Evolutionary conservation across 2,797 vertebrate species (phyloP).

Genomic region (Lates japonicus): DNA sequence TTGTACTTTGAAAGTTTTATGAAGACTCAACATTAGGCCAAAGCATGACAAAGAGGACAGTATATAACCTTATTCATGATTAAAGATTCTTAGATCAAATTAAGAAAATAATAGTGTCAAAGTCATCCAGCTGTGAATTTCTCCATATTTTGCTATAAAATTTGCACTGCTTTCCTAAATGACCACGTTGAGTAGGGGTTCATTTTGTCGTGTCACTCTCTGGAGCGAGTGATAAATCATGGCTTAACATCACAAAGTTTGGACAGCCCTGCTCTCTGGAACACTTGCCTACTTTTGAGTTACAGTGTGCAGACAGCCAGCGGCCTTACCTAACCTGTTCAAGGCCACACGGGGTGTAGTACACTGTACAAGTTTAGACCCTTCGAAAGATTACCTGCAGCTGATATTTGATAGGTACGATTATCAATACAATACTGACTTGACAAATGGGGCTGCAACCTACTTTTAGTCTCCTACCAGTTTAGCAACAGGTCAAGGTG

Average conservation of each 20-base stretch:
- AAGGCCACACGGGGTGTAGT: slow-evolving; percentile 41
- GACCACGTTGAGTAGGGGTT: background rate
- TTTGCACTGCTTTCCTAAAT: background rate
- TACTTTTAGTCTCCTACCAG: slow-evolving; percentile 24
- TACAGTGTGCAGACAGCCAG: slow-evolving; percentile 31
- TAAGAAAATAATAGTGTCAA: background rate
- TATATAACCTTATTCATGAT: background rate
- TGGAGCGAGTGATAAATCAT: slow-evolving; percentile 1
- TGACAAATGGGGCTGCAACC: slow-evolving; percentile 21
- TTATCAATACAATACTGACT: slow-evolving; percentile 10
- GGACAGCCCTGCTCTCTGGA: slow-evolving; percentile 5
- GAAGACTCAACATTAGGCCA: background rate
- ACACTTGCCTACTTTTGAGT: slow-evolving; percentile 43
- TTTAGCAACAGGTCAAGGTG: slow-evolving; percentile 24
- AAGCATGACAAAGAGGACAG: background rate
- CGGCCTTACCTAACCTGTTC: slow-evolving; percentile 47
- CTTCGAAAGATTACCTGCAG: background rate
- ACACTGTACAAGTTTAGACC: background rate
- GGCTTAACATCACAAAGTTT: slow-evolving; percentile 46
- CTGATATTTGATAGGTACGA: slow-evolving; percentile 7
- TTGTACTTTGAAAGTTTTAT: background rate
- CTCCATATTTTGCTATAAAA: background rate
- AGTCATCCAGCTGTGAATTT: background rate
- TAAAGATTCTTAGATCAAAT: background rate
- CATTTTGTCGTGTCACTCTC: background rate